Evolutionary conservation across 64 coral and sea anemone species (phyloP).

Genomic region (Pachyseris speciosa): DNA sequence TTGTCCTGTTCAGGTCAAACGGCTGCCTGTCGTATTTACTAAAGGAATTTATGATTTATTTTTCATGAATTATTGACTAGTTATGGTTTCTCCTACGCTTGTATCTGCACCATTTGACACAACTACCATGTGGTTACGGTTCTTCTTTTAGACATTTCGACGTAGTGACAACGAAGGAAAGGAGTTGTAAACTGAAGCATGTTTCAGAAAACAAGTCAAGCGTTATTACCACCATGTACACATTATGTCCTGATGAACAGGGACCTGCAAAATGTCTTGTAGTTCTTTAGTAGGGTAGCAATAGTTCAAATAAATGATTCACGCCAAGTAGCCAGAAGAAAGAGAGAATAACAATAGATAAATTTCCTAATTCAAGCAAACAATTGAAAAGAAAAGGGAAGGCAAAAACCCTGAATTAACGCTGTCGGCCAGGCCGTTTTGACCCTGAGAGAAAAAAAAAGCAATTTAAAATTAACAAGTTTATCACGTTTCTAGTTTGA

Average conservation of each 20-base stretch:
- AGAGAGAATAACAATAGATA: background rate
- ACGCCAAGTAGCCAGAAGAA: background rate
- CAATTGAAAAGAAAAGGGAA: too few species aligned
- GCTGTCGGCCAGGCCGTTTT: too few species aligned
- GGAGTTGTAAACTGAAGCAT: background rate
- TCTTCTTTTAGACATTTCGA: background rate
- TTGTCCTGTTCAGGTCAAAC: background rate
- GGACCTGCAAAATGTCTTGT: background rate
- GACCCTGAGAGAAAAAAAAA: too few species aligned
- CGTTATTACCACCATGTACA: background rate
- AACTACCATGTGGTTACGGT: background rate
- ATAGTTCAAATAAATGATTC: conserved; percentile 17
- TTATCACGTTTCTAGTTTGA: too few species aligned
- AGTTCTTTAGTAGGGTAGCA: background rate
- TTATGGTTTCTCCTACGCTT: background rate
- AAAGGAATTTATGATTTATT: conserved; percentile 24
- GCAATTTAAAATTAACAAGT: too few species aligned
- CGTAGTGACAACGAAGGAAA: background rate
- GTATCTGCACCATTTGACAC: background rate
- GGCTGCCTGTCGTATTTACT: background rate
- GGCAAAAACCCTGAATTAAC: too few species aligned
- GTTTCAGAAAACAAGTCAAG: background rate
- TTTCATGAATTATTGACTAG: conserved; percentile 22
- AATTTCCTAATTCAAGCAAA: too few species aligned
- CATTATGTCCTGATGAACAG: background rate